Percentiles rank a stretch among this genome's conserved stretches.
phyloP scores from a whole-genome alignment of 1,140 invertebrate genomes.

The Trigoniulus corallinus region DNA sequence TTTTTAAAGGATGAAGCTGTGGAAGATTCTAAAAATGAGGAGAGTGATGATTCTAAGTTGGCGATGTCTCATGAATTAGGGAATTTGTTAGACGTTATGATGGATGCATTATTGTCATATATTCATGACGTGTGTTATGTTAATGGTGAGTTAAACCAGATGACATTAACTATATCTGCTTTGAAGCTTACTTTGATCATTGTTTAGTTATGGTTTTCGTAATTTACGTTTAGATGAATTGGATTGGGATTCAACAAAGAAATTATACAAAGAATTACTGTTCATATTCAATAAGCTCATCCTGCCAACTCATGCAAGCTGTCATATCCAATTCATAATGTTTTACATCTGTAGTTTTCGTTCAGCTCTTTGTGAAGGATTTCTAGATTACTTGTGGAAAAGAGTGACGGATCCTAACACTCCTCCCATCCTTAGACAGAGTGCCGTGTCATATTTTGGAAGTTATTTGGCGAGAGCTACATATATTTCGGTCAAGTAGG shows the following conservation, averaged over 20 bases:
- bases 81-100: constrained; percentile 42
- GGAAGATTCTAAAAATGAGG: constrained; percentile 14
- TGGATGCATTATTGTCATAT: constrained; percentile 41
- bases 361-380: constrained; percentile 38
- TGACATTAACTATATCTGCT: too few species aligned
- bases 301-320: constrained; percentile 48
- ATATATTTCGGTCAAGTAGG: constrained; percentile 47
- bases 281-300: constrained; percentile 51
- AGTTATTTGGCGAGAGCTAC: constrained; percentile 52
- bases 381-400: constrained; percentile 55
- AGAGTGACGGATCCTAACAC: constrained; percentile 48
- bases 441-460: constrained; percentile 50
- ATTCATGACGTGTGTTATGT: constrained; percentile 30
- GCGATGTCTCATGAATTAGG: constrained; percentile 31
- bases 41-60: constrained; percentile 22
- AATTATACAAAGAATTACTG: constrained; percentile 32
- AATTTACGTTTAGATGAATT: constrained; percentile 17
- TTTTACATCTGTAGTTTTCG: constrained; percentile 58
- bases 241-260: constrained; percentile 27
- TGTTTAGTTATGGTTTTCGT: too few species aligned
- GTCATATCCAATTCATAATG: constrained; percentile 60
- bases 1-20: too few species aligned
- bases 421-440: constrained; percentile 44
- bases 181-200: too few species aligned
- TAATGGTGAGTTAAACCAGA: constrained; percentile 15